Base-by-base conservation (phyloP, 1,140 invertebrate species). In the Mesaphorura yosii region DNA sequence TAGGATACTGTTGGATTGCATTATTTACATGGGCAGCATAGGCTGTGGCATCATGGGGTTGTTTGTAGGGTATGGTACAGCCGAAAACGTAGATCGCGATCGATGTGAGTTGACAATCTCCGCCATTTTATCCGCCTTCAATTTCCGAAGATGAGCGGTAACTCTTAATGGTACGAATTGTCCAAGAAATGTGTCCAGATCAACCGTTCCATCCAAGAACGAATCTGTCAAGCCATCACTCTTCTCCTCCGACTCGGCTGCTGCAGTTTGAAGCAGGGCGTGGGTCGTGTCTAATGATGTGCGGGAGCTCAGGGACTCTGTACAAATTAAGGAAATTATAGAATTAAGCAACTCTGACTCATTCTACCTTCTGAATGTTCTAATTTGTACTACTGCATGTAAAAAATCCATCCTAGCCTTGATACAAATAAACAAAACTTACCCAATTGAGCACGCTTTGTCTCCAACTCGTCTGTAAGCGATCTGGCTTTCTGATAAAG, bases 71-170 rank as follows among this genome's bases (percentile, higher is more conserved):
- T 78, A 78, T 7, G 75, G 75, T 41, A 47, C 49, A 23, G 56
- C 23, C 28, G 55, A 51, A 40, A 51, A 55, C 25, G 37, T 27
- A 2, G 49, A 48, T 26, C 47, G 44, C 59, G 10, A 58, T 56
- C 41, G 66, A 65, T 58, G 70, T 55, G 68, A 68, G 53, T 76
- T 75, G 29, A 87, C 73, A 1, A 89, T 65, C 66, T 91, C 87
- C 48, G 75, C 72, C 78, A 91, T 81, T 73, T 90, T 90, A 48
- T 91, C 87, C 15, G 83, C 78, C 73, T 90, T 90, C 0, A 90
- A 79, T 66, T 84, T 79, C 34, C 84, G 72, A 38, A 85, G 60
- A 66, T 91, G 86, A 75, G 88, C 86, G 28, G 78, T 67, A 66
- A 83, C 86, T 12, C 86, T 73, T 58, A 77, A 73, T 2, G 73